Conservation (phyloP, 2,888 invertebrate genomes). For the Drosophila nr. medialis region DNA sequence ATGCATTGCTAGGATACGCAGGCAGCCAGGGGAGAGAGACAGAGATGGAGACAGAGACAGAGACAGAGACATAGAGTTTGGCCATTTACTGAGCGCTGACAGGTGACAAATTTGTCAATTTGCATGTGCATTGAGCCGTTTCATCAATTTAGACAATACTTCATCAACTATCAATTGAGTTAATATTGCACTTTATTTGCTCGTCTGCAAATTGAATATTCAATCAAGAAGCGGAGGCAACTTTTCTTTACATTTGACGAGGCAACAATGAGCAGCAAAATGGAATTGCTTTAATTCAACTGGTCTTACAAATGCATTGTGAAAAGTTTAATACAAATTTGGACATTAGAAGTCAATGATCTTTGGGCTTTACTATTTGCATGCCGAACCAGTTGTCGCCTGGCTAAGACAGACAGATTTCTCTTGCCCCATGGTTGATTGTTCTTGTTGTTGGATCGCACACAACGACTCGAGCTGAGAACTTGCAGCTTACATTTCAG, state of each 20-base stretch:
- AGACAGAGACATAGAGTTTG: not conserved
- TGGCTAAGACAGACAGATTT: slow-evolving; percentile 15
- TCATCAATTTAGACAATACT: slow-evolving; percentile 22
- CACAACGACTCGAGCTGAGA: slow-evolving; percentile 4
- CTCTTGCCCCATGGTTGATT: slow-evolving; percentile 4
- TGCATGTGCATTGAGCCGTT: slow-evolving; percentile 28
- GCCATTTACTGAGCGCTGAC: slow-evolving; percentile 47
- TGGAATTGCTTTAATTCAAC: not conserved
- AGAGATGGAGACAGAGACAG: too few relatives aligned
- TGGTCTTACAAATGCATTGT: not conserved
- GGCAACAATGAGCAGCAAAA: not conserved
- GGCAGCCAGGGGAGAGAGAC: not conserved
- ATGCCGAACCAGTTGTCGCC: slow-evolving; percentile 42
- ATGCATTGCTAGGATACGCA: slow-evolving; percentile 16
- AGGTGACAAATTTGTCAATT: slow-evolving; percentile 61
- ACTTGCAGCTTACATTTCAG: slow-evolving; percentile 10
- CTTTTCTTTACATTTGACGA: not conserved
- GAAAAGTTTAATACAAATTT: not conserved
- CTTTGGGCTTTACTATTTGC: not conserved
- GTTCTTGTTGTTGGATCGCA: slow-evolving; percentile 6
- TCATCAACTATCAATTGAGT: slow-evolving; percentile 2
- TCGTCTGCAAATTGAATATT: slow-evolving; percentile 12
- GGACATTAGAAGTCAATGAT: not conserved
- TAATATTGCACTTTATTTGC: slow-evolving; percentile 14
- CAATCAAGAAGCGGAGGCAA: not conserved